Conservation (phyloP, 1,140 invertebrate genomes). For the Bombus difficillimus region DNA sequence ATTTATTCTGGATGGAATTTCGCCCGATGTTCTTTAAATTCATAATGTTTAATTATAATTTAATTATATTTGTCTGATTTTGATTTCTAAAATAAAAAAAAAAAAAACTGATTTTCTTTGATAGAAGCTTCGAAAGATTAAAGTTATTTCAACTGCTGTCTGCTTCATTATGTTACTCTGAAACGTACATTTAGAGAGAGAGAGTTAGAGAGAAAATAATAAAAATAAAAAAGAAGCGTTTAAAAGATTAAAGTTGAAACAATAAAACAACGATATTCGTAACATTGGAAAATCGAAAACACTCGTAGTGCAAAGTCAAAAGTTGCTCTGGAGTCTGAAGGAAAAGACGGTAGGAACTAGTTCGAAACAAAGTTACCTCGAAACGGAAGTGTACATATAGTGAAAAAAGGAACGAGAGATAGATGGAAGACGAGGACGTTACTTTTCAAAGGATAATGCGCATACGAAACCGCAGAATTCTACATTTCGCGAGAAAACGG, state of each 20-base stretch:
- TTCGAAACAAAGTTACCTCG: slow-evolving; percentile 55
- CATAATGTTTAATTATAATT: background rate
- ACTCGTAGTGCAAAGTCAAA: background rate
- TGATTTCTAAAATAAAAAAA: background rate
- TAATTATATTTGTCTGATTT: background rate
- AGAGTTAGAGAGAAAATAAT: too few species aligned
- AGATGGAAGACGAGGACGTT: background rate
- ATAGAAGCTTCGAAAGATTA: background rate
- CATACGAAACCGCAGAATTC: slow-evolving; percentile 50
- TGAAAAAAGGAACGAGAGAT: background rate
- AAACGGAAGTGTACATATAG: slow-evolving; percentile 18
- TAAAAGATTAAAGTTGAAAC: background rate
- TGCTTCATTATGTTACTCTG: background rate
- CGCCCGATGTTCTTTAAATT: background rate
- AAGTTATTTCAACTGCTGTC: background rate
- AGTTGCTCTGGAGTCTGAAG: background rate
- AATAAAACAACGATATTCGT: background rate
- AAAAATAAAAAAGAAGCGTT: background rate
- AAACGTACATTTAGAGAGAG: background rate
- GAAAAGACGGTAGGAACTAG: slow-evolving; percentile 32
- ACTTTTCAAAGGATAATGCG: slow-evolving; percentile 52
- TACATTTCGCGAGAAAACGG: slow-evolving; percentile 36
- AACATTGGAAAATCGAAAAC: background rate
- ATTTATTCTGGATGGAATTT: background rate
- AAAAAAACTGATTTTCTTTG: background rate